phyloP scores from a whole-genome alignment of 2,888 invertebrate species.

The Coenonympha arcania region DNA sequence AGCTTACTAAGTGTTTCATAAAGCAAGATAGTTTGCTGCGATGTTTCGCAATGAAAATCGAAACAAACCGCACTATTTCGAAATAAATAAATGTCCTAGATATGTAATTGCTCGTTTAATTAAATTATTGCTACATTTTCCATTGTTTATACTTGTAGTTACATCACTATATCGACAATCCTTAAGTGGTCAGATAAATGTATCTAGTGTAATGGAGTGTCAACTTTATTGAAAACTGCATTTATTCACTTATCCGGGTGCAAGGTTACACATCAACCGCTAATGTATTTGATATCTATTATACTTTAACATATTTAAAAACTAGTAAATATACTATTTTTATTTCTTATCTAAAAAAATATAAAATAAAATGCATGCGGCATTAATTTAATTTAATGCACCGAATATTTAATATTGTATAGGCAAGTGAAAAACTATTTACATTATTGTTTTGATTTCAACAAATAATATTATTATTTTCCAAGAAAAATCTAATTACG shows the following conservation, averaged over 20 bases:
- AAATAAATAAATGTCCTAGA: conserved; percentile 5
- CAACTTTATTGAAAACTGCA: conserved; percentile 34
- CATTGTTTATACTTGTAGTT: conserved; percentile 22
- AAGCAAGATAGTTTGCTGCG: too few species aligned
- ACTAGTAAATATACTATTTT: too few species aligned
- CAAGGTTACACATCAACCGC: conserved; percentile 23
- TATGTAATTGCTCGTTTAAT: conserved; percentile 7
- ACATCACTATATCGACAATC: conserved; percentile 27
- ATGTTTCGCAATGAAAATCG: too few species aligned
- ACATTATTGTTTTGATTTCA: too few species aligned
- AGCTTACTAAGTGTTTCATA: too few species aligned
- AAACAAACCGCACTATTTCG: conserved; percentile 1
- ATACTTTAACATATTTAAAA: conserved; percentile 2
- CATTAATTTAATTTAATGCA: too few species aligned
- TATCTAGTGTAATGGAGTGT: conserved; percentile 31
- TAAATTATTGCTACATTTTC: conserved; percentile 16
- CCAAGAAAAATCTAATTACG: too few species aligned
- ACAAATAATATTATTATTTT: too few species aligned
- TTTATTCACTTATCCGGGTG: conserved; percentile 48
- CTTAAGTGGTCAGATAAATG: conserved; percentile 36
- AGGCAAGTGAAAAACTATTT: too few species aligned
- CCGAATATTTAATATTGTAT: too few species aligned
- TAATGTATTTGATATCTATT: conserved; percentile 15
- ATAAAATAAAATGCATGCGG: too few species aligned
- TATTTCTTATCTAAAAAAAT: too few species aligned